Conservation (phyloP, 92 coral and sea anemone species). For the Porites cylindrica region DNA sequence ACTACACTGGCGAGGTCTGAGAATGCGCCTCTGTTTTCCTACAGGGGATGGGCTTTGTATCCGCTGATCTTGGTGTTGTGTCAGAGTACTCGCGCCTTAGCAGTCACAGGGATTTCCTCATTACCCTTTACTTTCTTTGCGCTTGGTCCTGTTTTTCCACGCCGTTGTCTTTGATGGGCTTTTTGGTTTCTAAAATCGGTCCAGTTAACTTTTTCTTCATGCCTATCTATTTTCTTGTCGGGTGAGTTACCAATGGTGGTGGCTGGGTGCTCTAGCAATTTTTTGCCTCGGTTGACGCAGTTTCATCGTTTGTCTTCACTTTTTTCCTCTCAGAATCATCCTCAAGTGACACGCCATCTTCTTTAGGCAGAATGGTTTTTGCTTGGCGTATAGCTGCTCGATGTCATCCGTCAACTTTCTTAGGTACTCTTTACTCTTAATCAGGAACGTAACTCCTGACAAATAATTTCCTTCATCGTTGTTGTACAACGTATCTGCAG, state of each 20-base stretch:
- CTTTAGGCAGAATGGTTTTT: background rate
- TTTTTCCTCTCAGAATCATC: background rate
- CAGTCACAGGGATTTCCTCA: no score
- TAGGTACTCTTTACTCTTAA: background rate
- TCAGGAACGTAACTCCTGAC: slow-evolving; percentile 1
- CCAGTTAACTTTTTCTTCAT: background rate
- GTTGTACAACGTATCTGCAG: slow-evolving; percentile 12
- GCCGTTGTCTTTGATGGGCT: background rate
- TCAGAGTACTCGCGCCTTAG: no score
- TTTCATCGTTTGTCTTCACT: background rate
- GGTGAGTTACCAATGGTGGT: background rate
- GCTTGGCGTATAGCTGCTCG: background rate
- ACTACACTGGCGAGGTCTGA: no score
- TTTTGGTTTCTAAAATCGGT: background rate
- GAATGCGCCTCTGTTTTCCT: no score
- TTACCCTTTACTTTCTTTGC: no score
- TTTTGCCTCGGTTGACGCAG: background rate
- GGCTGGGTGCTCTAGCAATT: background rate
- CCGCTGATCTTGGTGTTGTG: no score
- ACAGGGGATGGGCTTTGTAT: no score
- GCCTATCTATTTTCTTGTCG: background rate
- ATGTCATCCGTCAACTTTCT: background rate
- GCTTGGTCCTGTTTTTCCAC: background rate
- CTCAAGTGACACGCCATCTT: slow-evolving; percentile 15
- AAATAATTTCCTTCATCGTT: background rate